phyloP scores from a whole-genome alignment of 2,797 vertebrate genomes.

The Poecilia picta region DNA sequence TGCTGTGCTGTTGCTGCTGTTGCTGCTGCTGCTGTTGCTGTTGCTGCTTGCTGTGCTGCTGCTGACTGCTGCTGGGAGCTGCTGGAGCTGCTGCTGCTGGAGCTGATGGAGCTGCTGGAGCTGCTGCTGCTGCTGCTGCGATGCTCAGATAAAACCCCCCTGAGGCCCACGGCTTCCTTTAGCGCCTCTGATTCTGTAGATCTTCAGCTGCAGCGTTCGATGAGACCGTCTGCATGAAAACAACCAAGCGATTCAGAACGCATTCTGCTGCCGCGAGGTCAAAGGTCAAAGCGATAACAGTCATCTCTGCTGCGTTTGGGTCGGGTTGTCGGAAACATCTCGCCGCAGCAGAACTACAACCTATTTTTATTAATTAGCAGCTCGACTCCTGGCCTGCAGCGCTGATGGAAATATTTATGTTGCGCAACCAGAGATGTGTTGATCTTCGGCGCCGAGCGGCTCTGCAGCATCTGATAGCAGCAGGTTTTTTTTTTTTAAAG shows the following conservation, averaged over 20 bases:
- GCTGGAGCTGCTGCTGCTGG: too few species aligned
- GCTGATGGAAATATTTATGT: constrained; percentile 12
- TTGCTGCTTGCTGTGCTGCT: too few species aligned
- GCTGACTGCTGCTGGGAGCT: too few species aligned
- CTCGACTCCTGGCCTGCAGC: constrained; percentile 9
- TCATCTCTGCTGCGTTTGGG: constrained; percentile 8
- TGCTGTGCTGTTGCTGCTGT: too few species aligned
- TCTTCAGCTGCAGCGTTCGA: not conserved
- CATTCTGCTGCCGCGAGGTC: not conserved
- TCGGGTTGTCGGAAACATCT: constrained; percentile 32
- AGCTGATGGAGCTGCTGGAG: too few species aligned
- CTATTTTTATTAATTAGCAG: constrained; percentile 41
- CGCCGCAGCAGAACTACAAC: constrained; percentile 31
- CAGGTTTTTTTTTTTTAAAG: constrained; percentile 16
- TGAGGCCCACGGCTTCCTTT: constrained; percentile 34
- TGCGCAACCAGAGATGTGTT: constrained; percentile 46
- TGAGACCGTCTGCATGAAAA: not conserved
- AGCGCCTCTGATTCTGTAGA: constrained; percentile 20
- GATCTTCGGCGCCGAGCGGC: constrained; percentile 23
- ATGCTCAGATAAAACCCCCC: constrained; percentile 36
- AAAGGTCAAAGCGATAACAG: not conserved
- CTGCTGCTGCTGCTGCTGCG: not conserved
- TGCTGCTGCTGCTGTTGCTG: too few species aligned
- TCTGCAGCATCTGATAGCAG: constrained; percentile 36
- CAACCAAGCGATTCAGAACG: not conserved